Percentiles rank a stretch among this genome's conserved stretches.
phyloP scores from a whole-genome alignment of 53 echinoderm and acorn worm genomes.

The Paracentrotus lividus region DNA sequence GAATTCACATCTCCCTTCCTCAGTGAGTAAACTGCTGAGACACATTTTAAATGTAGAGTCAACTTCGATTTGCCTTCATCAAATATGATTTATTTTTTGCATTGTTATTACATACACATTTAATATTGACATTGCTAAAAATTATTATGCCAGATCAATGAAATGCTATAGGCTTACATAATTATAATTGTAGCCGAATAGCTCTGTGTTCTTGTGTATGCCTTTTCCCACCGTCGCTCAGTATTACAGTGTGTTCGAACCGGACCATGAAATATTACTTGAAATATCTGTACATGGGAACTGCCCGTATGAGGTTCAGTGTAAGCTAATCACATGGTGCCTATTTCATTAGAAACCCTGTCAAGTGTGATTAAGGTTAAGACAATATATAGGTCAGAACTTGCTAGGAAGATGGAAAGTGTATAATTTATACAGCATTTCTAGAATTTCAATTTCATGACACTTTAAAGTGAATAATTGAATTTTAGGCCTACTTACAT shows the following conservation, averaged over 20 bases:
- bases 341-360: conserved; percentile 21
- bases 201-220: no score
- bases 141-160: no score
- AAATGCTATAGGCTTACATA: no score
- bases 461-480: no score
- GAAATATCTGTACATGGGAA: background rate
- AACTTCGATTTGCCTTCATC: background rate
- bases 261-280: background rate
- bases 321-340: conserved; percentile 51
- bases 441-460: background rate
- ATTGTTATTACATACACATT: background rate
- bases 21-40: background rate
- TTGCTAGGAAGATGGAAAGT: background rate
- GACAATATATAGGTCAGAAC: background rate
- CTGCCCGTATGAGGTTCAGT: background rate
- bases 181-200: no score
- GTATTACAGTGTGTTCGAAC: no score
- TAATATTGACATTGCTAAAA: no score
- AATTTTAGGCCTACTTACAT: no score
- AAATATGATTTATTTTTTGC: background rate
- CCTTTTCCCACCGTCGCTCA: no score
- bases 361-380: conserved; percentile 43
- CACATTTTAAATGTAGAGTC: background rate
- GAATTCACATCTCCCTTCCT: background rate
- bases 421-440: background rate